These are phyloP conservation scores for Tenrec ecaudatus DNA, from an alignment of 2,113 vertebrate genomes.

Conservation along the genomic window DNA sequence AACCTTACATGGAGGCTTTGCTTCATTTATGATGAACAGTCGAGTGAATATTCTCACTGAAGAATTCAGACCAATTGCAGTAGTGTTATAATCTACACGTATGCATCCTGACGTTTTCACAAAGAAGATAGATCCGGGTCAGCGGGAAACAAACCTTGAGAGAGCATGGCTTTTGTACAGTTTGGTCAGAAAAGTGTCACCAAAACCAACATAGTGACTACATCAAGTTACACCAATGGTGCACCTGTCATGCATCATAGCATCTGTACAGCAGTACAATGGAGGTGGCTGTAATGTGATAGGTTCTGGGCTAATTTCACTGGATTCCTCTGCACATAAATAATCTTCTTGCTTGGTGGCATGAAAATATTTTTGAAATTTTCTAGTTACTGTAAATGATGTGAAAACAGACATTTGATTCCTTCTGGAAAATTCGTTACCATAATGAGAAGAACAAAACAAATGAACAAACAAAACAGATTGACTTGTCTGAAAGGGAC, in stretches of 20 bases:
- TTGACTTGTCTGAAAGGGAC: neutral
- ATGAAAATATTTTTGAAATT: constrained; percentile 50
- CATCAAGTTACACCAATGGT: neutral
- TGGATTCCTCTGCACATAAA: neutral
- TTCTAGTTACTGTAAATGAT: constrained; percentile 30
- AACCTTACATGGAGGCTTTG: constrained; percentile 43
- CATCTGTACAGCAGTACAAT: neutral
- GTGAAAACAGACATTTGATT: neutral
- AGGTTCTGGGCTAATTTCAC: constrained; percentile 7
- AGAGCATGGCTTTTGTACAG: constrained; percentile 20
- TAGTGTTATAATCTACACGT: constrained; percentile 3
- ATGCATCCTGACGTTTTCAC: constrained; percentile 54
- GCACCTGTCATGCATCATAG: neutral
- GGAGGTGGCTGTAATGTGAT: constrained; percentile 15
- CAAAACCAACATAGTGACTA: constrained; percentile 52
- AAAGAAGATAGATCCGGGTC: neutral
- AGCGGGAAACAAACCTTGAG: constrained; percentile 50
- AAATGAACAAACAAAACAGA: neutral
- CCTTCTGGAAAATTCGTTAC: constrained; percentile 37
- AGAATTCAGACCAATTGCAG: constrained; percentile 60
- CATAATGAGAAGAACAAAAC: constrained; percentile 29
- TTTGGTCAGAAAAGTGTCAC: neutral
- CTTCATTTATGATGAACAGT: constrained; percentile 53
- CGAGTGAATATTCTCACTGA: constrained; percentile 62
- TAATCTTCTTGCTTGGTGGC: neutral